Evolutionary conservation across 1,140 invertebrate species (phyloP).

Genomic region (Musca domestica): DNA sequence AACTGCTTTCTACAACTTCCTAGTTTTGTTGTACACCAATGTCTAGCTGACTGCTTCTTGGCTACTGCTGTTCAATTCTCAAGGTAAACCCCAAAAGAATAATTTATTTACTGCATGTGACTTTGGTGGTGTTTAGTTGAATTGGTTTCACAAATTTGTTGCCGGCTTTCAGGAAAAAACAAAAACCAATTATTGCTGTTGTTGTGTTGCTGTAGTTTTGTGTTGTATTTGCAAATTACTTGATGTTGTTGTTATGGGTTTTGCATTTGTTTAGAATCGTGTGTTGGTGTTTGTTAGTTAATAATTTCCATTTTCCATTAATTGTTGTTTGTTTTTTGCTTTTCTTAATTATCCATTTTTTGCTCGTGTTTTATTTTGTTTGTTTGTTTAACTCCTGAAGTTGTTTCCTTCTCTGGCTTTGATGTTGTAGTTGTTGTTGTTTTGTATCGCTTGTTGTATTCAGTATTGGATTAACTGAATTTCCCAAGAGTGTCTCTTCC

Average conservation of each 20-base stretch:
- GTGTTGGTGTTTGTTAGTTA: neutral
- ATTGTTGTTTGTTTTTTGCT: neutral
- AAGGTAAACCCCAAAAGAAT: no score
- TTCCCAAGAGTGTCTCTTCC: constrained; percentile 3
- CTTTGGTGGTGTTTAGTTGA: no score
- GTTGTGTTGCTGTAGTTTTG: neutral
- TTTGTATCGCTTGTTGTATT: neutral
- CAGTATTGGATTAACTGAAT: constrained; percentile 6
- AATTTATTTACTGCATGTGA: no score
- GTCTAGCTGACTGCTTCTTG: no score
- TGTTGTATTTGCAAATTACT: neutral
- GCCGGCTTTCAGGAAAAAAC: no score
- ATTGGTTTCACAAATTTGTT: no score
- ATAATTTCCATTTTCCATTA: neutral
- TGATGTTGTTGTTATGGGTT: neutral
- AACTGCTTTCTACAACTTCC: neutral
- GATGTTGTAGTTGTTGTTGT: constrained; percentile 11
- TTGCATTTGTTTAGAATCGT: constrained; percentile 7
- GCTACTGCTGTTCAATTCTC: neutral
- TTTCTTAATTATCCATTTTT: constrained; percentile 10
- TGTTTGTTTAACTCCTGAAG: neutral
- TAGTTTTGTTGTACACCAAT: neutral
- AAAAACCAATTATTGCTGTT: no score
- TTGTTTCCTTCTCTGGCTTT: neutral
- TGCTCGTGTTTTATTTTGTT: constrained; percentile 13